These are phyloP conservation scores for Amazona ochrocephala DNA, from an alignment of 2,797 vertebrate species.

Conservation along the genomic window DNA sequence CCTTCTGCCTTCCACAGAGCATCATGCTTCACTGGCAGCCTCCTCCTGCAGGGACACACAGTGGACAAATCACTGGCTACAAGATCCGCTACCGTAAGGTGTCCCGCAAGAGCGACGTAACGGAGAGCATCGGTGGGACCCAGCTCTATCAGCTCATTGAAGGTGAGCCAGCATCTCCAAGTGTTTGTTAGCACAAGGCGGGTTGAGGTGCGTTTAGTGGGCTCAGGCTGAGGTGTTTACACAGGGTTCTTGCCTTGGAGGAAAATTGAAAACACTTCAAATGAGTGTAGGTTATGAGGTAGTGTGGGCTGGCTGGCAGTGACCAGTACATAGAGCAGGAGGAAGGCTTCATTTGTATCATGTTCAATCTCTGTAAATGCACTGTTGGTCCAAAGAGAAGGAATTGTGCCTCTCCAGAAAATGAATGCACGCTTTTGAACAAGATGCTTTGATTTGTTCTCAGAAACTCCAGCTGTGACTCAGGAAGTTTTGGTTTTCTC, in stretches of 20 bases:
- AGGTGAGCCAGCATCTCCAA: constrained; percentile 75
- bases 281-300: background rate
- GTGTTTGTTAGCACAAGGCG: background rate
- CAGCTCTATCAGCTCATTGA: constrained; percentile 91
- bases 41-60: constrained; percentile 86
- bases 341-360: background rate
- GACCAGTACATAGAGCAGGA: background rate
- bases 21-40: constrained; percentile 95
- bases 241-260: background rate
- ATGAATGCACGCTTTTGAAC: background rate
- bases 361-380: background rate
- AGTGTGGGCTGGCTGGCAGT: background rate
- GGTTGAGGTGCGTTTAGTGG: background rate
- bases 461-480: background rate
- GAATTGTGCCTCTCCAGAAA: background rate
- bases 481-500: background rate
- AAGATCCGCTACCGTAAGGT: constrained; percentile 95
- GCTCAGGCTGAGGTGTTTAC: background rate
- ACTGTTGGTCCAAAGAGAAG: background rate
- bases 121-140: constrained; percentile 86
- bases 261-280: background rate
- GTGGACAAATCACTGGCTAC: constrained; percentile 92
- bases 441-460: background rate
- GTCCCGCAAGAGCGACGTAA: constrained; percentile 90
- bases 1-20: constrained; percentile 78